Conservation (phyloP, 2,888 invertebrate genomes). For the Apantesis nais region DNA sequence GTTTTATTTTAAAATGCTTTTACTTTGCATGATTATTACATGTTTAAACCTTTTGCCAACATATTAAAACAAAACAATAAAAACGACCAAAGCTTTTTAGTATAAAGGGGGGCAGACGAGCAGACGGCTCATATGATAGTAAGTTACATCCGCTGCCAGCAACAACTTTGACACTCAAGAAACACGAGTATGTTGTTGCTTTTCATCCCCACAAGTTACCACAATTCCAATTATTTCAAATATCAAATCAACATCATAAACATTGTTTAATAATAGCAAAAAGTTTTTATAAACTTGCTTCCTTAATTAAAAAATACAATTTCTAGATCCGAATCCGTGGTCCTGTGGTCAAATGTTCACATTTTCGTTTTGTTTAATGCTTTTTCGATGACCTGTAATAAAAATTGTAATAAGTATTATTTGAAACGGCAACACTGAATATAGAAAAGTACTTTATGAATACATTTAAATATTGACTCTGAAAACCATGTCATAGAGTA, state of each 20-base stretch:
- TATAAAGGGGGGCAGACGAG: too few species aligned
- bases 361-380: conserved; percentile 1
- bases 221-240: too few species aligned
- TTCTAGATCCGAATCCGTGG: background rate
- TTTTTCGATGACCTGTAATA: conserved; percentile 12
- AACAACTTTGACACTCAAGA: background rate
- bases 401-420: background rate
- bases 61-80: background rate
- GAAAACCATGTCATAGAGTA: background rate
- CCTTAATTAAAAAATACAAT: conserved; percentile 6
- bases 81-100: background rate
- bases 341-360: background rate
- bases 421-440: background rate
- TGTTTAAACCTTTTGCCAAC: background rate
- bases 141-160: background rate
- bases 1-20: conserved; percentile 7
- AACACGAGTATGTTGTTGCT: background rate
- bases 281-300: background rate
- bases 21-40: conserved; percentile 10
- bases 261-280: background rate
- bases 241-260: background rate
- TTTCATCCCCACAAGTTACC: background rate
- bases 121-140: background rate
- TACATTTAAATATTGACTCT: background rate
- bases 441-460: background rate